Evolutionary conservation across 2,113 vertebrate species (phyloP).

Genomic region (Psittacara wagleri): DNA sequence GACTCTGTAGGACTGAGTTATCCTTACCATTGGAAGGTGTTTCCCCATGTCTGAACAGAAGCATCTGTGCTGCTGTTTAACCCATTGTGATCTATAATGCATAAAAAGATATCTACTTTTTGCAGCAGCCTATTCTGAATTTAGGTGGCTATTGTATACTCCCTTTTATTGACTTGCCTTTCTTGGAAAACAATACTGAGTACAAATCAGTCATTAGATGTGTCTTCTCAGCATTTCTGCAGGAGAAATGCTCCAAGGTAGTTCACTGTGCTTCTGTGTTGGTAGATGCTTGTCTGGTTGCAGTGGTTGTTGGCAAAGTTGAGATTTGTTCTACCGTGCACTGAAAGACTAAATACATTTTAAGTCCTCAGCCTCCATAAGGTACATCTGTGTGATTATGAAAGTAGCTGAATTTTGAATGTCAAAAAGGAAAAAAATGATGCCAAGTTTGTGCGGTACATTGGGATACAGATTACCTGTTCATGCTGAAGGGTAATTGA

Average conservation of each 20-base stretch:
- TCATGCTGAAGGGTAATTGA: not conserved
- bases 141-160: not conserved
- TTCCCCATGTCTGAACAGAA: not conserved
- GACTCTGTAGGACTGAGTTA: not conserved
- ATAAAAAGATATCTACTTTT: not conserved
- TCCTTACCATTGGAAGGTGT: not conserved
- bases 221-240: not conserved
- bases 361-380: not conserved
- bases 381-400: not conserved
- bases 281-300: not conserved
- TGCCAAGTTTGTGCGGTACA: not conserved
- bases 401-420: not conserved
- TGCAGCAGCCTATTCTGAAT: not conserved
- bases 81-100: not conserved
- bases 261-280: not conserved
- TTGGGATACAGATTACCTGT: not conserved
- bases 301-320: not conserved
- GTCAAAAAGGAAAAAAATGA: not conserved
- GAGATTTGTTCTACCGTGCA: not conserved
- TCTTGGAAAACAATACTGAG: not conserved
- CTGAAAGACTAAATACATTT: not conserved
- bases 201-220: no score
- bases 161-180: not conserved
- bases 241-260: not conserved
- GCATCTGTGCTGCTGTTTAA: not conserved